A percentile compares a stretch with the other conserved stretches of the same genome.
Evolutionary conservation across 2,888 invertebrate species (phyloP).

Genomic region (Lepetodrilus schrolli): DNA sequence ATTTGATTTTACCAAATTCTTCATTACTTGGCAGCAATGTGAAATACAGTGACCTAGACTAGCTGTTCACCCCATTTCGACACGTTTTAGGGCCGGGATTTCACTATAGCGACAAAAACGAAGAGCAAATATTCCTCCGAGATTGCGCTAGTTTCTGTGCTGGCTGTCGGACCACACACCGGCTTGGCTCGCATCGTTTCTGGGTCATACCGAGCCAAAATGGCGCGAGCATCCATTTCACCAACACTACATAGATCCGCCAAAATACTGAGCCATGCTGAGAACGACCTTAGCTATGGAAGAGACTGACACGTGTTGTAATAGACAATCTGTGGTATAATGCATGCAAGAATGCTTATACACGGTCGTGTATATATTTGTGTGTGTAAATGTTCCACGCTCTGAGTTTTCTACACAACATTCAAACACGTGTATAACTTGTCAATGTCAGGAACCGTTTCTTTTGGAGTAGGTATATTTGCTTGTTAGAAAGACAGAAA

Average conservation of each 20-base stretch:
- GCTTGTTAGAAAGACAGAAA: too few relatives aligned
- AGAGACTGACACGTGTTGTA: background rate
- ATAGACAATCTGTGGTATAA: background rate
- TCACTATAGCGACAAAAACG: background rate
- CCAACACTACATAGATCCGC: too few relatives aligned
- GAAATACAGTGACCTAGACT: background rate
- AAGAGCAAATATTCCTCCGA: background rate
- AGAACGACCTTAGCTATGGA: background rate
- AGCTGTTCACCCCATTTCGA: background rate
- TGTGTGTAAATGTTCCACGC: background rate
- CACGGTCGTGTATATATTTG: too few relatives aligned
- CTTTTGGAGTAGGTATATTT: too few relatives aligned
- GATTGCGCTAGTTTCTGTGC: background rate
- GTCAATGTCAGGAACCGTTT: constrained; percentile 11
- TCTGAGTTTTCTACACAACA: constrained; percentile 13
- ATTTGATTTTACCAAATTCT: background rate
- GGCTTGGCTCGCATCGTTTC: background rate
- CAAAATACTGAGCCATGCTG: background rate
- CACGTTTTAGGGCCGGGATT: constrained; percentile 5
- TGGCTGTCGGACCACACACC: background rate
- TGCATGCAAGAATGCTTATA: background rate
- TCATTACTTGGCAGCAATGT: background rate
- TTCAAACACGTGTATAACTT: constrained; percentile 6
- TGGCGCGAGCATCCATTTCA: constrained; percentile 23
- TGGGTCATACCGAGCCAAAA: constrained; percentile 23